A percentile compares a stretch with the other conserved stretches of the same genome.
These are phyloP conservation scores for Psittacula cyanocephala DNA, from an alignment of 2,113 vertebrate species.

Conservation along the genomic window DNA sequence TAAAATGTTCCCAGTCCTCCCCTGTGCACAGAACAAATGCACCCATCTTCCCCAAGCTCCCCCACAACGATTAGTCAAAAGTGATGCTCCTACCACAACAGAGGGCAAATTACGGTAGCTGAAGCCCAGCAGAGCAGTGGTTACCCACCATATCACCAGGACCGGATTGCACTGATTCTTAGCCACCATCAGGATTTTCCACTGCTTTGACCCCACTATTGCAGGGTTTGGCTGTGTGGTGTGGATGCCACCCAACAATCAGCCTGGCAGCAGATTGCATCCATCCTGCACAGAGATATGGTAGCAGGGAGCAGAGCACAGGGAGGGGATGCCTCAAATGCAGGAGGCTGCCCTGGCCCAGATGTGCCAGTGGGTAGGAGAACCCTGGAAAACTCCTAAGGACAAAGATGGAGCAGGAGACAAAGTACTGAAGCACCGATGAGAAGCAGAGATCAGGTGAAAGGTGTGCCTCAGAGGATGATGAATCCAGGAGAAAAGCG, in stretches of 20 bases:
- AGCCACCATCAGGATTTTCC: background rate
- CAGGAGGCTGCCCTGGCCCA: background rate
- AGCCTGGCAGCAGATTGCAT: background rate
- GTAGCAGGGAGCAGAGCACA: background rate
- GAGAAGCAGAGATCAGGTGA: background rate
- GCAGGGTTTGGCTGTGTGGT: background rate
- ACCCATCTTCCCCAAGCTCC: background rate
- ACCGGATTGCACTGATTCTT: background rate
- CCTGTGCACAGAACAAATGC: background rate
- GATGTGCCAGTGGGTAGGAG: fast-evolving
- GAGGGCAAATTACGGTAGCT: background rate
- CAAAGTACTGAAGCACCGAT: fast-evolving
- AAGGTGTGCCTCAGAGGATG: fast-evolving
- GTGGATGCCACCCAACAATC: background rate
- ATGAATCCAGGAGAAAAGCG: fast-evolving
- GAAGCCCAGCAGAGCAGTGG: background rate
- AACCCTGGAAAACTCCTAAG: background rate
- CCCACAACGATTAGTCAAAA: background rate
- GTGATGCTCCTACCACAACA: background rate
- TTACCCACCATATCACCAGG: background rate
- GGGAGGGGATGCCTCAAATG: fast-evolving
- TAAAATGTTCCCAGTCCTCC: background rate
- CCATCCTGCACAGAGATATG: background rate
- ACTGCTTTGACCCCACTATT: background rate
- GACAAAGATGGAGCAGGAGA: background rate